These are phyloP conservation scores for Tokudaia tokunoshimensis DNA, from an alignment of 2,797 vertebrate genomes.

Conservation along the genomic window DNA sequence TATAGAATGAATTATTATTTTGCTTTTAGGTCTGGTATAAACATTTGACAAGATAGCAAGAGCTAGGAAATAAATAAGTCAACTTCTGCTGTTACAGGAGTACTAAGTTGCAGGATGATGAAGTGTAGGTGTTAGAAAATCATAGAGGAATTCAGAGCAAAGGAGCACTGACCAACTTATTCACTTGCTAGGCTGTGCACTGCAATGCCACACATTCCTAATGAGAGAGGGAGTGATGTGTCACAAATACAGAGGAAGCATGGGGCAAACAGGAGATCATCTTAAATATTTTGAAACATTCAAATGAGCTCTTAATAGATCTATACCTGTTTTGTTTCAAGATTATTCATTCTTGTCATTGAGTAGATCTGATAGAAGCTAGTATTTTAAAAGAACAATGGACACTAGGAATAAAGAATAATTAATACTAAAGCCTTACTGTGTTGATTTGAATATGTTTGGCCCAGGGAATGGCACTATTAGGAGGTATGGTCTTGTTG, in stretches of 20 bases:
- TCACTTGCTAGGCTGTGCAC: too few species aligned
- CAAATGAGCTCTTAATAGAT: background rate
- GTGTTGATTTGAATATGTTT: background rate
- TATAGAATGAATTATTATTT: slow-evolving; percentile 37
- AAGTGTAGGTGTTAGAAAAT: background rate
- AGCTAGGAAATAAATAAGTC: background rate
- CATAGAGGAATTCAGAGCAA: background rate
- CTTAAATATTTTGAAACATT: slow-evolving; percentile 4
- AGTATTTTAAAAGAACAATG: background rate
- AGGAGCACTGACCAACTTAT: background rate
- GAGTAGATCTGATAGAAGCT: background rate
- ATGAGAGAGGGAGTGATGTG: background rate
- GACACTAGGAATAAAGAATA: background rate
- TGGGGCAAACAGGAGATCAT: slow-evolving; percentile 16
- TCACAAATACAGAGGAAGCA: background rate
- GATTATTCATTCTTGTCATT: background rate
- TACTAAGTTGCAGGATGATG: background rate
- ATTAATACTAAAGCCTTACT: background rate
- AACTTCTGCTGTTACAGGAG: background rate
- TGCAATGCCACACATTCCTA: background rate
- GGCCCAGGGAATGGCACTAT: background rate
- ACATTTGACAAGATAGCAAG: slow-evolving; percentile 17
- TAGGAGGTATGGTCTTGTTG: background rate
- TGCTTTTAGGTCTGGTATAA: background rate
- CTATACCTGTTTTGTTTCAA: background rate